These are phyloP conservation scores for Metopia argyrocephala DNA, from an alignment of 2,888 invertebrate genomes.

Conservation along the genomic window DNA sequence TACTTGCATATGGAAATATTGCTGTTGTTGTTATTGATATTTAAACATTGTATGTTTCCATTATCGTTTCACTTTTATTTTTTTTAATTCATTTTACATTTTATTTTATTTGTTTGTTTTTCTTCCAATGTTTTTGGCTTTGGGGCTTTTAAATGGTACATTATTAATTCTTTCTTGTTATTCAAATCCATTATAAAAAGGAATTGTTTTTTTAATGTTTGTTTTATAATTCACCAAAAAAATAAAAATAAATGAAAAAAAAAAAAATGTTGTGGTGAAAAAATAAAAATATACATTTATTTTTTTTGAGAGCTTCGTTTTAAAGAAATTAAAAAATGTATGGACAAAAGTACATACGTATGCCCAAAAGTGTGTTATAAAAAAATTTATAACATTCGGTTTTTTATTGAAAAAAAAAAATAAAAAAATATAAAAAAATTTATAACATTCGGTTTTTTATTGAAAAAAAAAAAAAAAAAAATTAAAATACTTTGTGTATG, in stretches of 20 bases:
- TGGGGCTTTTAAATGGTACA: constrained; percentile 9
- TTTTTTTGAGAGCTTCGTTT: too few species aligned
- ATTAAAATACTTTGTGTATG: too few species aligned
- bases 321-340: too few species aligned
- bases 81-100: not conserved
- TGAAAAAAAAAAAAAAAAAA: too few species aligned
- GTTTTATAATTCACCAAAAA: not conserved
- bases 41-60: not conserved
- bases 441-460: too few species aligned
- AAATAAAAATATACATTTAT: too few species aligned
- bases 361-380: too few species aligned
- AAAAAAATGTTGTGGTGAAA: not conserved
- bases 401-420: too few species aligned
- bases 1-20: not conserved
- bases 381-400: too few species aligned
- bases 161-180: not conserved
- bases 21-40: not conserved
- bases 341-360: too few species aligned
- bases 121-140: constrained; percentile 36
- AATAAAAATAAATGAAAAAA: not conserved
- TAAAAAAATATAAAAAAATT: too few species aligned
- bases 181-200: constrained; percentile 12
- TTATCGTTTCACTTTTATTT: not conserved
- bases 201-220: not conserved
- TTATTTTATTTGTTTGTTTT: not conserved